Percentiles rank a stretch among this genome's conserved stretches.
phyloP scores from a whole-genome alignment of 2,888 invertebrate genomes.

The Conomelus anceps region DNA sequence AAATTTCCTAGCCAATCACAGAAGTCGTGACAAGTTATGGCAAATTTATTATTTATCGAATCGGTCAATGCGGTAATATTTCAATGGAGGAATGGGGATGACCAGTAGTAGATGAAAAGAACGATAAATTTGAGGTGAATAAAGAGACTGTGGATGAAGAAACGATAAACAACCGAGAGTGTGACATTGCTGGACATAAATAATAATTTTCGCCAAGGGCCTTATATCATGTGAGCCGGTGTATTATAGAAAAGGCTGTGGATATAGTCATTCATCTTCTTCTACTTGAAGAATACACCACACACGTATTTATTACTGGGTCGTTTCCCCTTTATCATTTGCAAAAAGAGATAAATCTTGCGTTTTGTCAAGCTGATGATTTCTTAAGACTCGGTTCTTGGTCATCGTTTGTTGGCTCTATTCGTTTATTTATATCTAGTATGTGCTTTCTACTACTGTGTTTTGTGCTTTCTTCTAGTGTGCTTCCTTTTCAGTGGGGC shows the following conservation, averaged over 20 bases:
- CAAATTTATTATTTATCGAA: neutral
- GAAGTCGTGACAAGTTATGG: neutral
- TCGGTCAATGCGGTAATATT: neutral
- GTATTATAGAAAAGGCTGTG: neutral
- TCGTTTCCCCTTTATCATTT: neutral
- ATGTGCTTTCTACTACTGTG: no score
- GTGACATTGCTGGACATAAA: neutral
- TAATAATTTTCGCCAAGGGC: neutral
- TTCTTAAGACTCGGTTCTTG: neutral
- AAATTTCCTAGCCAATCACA: no score
- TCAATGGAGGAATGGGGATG: neutral
- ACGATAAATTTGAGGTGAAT: neutral
- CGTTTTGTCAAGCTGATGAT: neutral
- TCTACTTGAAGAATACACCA: neutral
- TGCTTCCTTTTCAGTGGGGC: neutral
- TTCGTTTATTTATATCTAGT: neutral
- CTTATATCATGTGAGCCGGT: neutral
- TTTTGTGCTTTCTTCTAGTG: neutral
- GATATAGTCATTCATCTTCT: neutral
- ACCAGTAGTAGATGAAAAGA: no score
- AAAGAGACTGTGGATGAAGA: neutral
- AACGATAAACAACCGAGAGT: neutral
- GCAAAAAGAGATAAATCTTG: neutral
- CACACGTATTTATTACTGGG: neutral
- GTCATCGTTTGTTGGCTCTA: neutral